These are phyloP conservation scores for Dynastes tityus DNA, from an alignment of 2,888 invertebrate genomes.

Conservation along the genomic window DNA sequence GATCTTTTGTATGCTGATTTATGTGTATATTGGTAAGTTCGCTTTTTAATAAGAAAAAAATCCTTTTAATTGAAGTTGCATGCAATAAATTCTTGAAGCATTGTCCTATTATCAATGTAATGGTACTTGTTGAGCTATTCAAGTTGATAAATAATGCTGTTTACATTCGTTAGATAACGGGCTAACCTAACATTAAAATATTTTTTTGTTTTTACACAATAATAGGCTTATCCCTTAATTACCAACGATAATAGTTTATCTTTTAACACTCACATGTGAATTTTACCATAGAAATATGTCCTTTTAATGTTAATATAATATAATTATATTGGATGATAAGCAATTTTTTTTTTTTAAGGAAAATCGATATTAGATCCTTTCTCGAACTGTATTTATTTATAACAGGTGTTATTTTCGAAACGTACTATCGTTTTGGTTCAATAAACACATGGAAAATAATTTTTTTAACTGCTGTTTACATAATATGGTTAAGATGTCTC, in stretches of 20 bases:
- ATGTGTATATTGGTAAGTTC: conserved; percentile 37
- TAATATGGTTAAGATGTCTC: conserved; percentile 16
- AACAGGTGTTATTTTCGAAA: conserved; percentile 41
- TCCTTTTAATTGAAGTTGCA: background rate
- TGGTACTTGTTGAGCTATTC: background rate
- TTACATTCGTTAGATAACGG: background rate
- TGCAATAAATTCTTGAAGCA: background rate
- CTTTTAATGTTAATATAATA: too few species aligned
- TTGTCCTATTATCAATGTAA: conserved; percentile 1
- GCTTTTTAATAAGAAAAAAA: background rate
- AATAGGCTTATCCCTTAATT: too few species aligned
- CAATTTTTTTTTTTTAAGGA: background rate
- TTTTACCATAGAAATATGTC: too few species aligned
- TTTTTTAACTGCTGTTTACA: conserved; percentile 15
- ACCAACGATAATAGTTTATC: too few species aligned
- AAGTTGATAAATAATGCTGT: background rate
- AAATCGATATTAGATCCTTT: background rate
- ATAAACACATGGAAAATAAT: conserved; percentile 6
- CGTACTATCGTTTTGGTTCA: background rate
- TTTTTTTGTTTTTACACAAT: conserved; percentile 26
- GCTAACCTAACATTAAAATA: conserved; percentile 21
- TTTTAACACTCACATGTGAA: background rate
- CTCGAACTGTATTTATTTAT: conserved; percentile 8
- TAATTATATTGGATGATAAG: too few species aligned
- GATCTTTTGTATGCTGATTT: conserved; percentile 27